Base-by-base conservation (phyloP, 2,888 invertebrate genomes). In the Chrysolina oricalcia region DNA sequence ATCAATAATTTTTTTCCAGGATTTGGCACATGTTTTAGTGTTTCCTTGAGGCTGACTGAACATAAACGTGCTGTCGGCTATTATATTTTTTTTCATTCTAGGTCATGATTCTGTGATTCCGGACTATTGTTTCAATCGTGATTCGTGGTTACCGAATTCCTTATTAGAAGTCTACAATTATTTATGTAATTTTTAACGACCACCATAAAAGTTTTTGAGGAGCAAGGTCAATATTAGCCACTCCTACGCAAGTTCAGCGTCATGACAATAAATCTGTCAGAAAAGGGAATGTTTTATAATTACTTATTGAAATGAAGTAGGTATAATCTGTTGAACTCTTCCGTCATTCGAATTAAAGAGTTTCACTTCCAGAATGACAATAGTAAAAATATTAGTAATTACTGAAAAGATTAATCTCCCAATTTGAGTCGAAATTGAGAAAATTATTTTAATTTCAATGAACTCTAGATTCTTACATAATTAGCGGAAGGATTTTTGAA, bases 211-310 rank as follows among this genome's bases (percentile, higher is more conserved):
- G 69, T 75, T 73, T 73, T 79, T 77, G 80, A 80, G 75, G 81
- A 78, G 79, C 81, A 81, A 81, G 81, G 81, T 81, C 74, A 75
- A 21, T 62, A 59, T 50, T 63, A 73, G 76, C 78, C 81, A 70
- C 79, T 67, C 79, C 77, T 65, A 67, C 70, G 50, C 72, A 72
- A 66, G 43, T 64, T 11, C 67, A 70, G 72, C 64, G 70, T 64
- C 64, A 64, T 56, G 64, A 73, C n/a, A 59, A 59, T 35, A 35
- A 27, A 59, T 59, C 23, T 59, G 27, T 59, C 59, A 17, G n/a
- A 17, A n/a, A 59, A 35, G 27, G 15, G n/a, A n/a, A 59, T n/a
- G 35, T 27, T 23, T 59, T 4, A 59, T 59, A 10, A 59, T 59
- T n/a, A n/a, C n/a, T 23, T n/a, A 59, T 35, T 35, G 9, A n/a